Percentiles rank a stretch among this genome's conserved stretches.
These are phyloP conservation scores for Saccostrea echinata DNA, from an alignment of 1,140 invertebrate species.

Conservation along the genomic window DNA sequence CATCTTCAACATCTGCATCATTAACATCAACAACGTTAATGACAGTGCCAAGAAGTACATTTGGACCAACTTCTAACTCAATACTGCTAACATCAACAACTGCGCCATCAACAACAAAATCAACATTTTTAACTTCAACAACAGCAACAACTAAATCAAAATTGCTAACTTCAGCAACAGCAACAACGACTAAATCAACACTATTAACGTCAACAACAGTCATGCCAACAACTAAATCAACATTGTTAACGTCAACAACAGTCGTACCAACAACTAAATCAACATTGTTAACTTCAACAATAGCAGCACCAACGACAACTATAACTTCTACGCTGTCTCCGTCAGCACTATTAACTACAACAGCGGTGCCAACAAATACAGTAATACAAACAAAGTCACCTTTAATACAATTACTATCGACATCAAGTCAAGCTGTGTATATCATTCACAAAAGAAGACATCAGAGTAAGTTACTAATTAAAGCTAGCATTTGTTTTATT, in stretches of 20 bases:
- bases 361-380: background rate
- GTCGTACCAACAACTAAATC: background rate
- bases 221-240: background rate
- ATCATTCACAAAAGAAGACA: background rate
- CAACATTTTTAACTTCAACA: background rate
- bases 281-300: background rate
- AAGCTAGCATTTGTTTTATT: background rate
- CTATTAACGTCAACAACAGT: background rate
- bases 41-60: background rate
- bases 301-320: background rate
- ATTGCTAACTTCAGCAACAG: background rate
- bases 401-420: background rate
- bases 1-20: background rate
- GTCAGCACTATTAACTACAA: background rate
- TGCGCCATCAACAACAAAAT: background rate
- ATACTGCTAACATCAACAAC: background rate
- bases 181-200: background rate
- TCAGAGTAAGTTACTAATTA: background rate
- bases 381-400: background rate
- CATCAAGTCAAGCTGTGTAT: background rate
- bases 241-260: background rate
- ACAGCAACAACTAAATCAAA: too few species aligned
- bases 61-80: background rate
- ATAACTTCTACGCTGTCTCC: background rate
- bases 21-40: background rate